Evolutionary conservation across 92 coral and sea anemone genomes (phyloP).

Genomic region (Parazoanthus darwini): DNA sequence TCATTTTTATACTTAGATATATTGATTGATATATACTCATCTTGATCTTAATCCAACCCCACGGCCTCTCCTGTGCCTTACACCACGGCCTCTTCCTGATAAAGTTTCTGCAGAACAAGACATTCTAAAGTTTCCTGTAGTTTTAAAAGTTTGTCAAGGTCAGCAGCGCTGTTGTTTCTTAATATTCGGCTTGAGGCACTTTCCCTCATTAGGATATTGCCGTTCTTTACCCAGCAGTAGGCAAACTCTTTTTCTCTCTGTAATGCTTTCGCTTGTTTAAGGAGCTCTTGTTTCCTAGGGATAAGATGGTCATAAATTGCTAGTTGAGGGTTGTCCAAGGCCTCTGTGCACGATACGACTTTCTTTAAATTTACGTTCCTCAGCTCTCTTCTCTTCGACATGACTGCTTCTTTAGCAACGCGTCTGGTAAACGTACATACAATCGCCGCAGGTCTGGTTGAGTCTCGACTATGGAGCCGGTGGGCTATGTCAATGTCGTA

Average conservation of each 20-base stretch:
- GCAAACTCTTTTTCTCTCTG: slow-evolving; percentile 36
- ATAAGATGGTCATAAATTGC: slow-evolving; percentile 41
- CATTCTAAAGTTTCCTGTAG: slow-evolving; percentile 16
- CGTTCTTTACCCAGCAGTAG: slow-evolving; percentile 40
- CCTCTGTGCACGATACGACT: slow-evolving; percentile 40
- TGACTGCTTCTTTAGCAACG: slow-evolving; percentile 50
- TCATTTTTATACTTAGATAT: slow-evolving; percentile 3
- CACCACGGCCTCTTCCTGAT: slow-evolving; percentile 18
- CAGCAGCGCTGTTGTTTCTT: slow-evolving; percentile 21
- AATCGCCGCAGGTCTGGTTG: slow-evolving; percentile 43
- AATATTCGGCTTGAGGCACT: slow-evolving; percentile 8
- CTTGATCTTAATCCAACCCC: slow-evolving; percentile 35
- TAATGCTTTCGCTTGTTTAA: slow-evolving; percentile 36
- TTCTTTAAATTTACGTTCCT: slow-evolving; percentile 37
- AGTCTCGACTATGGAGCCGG: slow-evolving; percentile 44
- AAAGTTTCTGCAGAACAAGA: slow-evolving; percentile 22
- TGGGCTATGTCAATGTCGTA: slow-evolving; percentile 49
- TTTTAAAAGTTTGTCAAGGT: slow-evolving; percentile 20
- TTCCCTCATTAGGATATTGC: slow-evolving; percentile 25
- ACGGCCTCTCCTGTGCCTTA: slow-evolving; percentile 19
- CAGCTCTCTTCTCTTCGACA: slow-evolving; percentile 43
- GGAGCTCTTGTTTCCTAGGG: slow-evolving; percentile 42
- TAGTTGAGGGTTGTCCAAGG: slow-evolving; percentile 25
- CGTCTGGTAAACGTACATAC: slow-evolving; percentile 52
- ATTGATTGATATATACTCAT: slow-evolving; percentile 14